Evolutionary conservation across 2,113 vertebrate genomes (phyloP).

Genomic region (Lethenteron camtschaticum): DNA sequence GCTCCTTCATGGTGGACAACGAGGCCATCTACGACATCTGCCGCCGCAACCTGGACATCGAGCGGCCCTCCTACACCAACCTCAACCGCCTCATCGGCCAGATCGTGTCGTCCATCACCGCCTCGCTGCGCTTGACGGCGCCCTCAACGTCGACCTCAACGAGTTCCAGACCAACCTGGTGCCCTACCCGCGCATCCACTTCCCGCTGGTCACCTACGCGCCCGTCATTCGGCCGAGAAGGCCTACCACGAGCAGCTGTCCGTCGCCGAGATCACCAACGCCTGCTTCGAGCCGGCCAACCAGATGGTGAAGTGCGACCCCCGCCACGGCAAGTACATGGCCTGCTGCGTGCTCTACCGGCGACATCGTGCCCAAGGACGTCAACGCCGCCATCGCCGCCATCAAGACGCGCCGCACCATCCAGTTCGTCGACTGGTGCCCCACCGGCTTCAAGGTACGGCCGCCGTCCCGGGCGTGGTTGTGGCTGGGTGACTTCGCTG

Average conservation of each 20-base stretch:
- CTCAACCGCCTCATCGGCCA: conserved; percentile 23
- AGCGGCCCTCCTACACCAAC: conserved; percentile 23
- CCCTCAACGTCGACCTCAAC: conserved; percentile 22
- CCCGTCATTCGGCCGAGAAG: conserved; percentile 19
- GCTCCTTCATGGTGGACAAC: conserved; percentile 19
- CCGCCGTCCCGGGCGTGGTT: too few species aligned
- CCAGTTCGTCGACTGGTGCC: conserved; percentile 21
- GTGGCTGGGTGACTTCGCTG: too few species aligned
- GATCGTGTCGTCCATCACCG: conserved; percentile 18
- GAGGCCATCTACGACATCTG: conserved; percentile 19
- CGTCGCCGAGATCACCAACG: conserved; percentile 21
- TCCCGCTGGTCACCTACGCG: conserved; percentile 20
- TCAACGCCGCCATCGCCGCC: conserved; percentile 24
- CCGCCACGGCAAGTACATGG: conserved; percentile 25
- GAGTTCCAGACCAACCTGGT: conserved; percentile 28
- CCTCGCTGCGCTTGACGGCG: conserved; percentile 20
- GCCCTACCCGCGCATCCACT: conserved; percentile 23
- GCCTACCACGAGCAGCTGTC: conserved; percentile 26
- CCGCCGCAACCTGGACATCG: conserved; percentile 22
- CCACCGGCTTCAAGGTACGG: background rate
- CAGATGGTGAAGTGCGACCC: conserved; percentile 31
- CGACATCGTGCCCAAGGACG: conserved; percentile 23
- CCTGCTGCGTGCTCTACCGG: conserved; percentile 17
- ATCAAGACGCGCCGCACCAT: conserved; percentile 24
- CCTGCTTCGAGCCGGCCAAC: conserved; percentile 26